phyloP scores from a whole-genome alignment of 2,113 vertebrate genomes.

The Callionymus lyra region DNA sequence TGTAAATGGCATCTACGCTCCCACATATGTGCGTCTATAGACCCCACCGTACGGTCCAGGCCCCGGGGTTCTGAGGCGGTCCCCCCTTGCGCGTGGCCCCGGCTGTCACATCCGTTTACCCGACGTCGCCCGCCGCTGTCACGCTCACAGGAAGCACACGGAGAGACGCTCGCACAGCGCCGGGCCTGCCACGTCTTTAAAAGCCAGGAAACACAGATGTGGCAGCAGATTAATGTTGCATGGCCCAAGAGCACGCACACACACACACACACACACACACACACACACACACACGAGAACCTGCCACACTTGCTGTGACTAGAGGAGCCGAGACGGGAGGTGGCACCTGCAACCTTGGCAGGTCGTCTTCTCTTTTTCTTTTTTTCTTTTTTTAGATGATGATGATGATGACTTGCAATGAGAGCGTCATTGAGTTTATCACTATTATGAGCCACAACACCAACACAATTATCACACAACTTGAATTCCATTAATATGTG shows the following conservation, averaged over 20 bases:
- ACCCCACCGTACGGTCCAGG: slow-evolving; percentile 23
- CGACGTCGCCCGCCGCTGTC: slow-evolving; percentile 40
- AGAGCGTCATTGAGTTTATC: not conserved
- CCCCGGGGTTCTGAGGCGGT: slow-evolving; percentile 49
- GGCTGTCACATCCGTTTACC: slow-evolving; percentile 60
- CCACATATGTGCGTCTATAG: slow-evolving; percentile 11
- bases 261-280: slow-evolving; percentile 15
- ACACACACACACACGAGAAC: slow-evolving; percentile 12
- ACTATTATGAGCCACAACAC: too few relatives aligned
- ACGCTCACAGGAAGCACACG: slow-evolving; percentile 29
- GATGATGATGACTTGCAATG: not conserved
- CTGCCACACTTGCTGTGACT: slow-evolving; percentile 3
- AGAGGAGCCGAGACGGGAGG: slow-evolving; percentile 12
- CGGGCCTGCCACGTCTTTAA: slow-evolving; percentile 58
- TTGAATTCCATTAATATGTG: too few relatives aligned
- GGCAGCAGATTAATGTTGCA: slow-evolving; percentile 67
- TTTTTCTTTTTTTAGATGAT: not conserved
- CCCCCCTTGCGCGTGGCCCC: slow-evolving; percentile 47
- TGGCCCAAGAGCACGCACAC: slow-evolving; percentile 37
- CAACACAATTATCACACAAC: too few relatives aligned
- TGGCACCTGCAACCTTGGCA: slow-evolving; percentile 12
- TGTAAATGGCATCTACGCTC: slow-evolving; percentile 38
- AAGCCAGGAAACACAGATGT: slow-evolving; percentile 59
- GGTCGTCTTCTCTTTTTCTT: slow-evolving; percentile 2
- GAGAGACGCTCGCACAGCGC: slow-evolving; percentile 25